These are phyloP conservation scores for Melitaea athalia DNA, from an alignment of 2,888 invertebrate genomes.

Conservation along the genomic window DNA sequence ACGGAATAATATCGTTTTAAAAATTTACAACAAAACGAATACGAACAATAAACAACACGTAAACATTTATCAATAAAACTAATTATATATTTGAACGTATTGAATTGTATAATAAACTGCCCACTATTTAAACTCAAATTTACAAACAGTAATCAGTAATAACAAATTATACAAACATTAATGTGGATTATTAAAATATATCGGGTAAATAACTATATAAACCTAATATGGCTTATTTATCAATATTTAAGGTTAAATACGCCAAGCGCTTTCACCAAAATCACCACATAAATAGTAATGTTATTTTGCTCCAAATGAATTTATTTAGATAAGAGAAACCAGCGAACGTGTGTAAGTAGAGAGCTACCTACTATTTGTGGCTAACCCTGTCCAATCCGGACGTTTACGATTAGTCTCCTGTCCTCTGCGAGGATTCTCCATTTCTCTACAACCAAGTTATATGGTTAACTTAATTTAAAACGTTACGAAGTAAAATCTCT, in stretches of 20 bases:
- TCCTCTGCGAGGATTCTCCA: conserved; percentile 18
- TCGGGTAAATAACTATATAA: not conserved
- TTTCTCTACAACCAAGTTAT: conserved; percentile 25
- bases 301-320: not conserved
- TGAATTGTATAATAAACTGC: not conserved
- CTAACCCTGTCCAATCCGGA: conserved; percentile 17
- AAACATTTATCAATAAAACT: not conserved
- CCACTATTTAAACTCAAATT: not conserved
- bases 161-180: not conserved
- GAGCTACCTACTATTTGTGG: conserved; percentile 9
- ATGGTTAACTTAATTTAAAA: conserved; percentile 23
- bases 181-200: conserved; percentile 1
- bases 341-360: not conserved
- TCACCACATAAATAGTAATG: not conserved
- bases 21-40: too few species aligned
- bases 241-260: not conserved
- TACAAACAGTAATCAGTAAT: not conserved
- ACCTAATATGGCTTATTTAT: not conserved
- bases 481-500: conserved; percentile 15
- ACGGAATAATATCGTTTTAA: too few species aligned
- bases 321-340: conserved; percentile 2
- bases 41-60: too few species aligned
- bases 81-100: not conserved
- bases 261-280: not conserved
- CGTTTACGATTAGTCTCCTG: conserved; percentile 27